Base-by-base conservation (phyloP, 2,797 vertebrate species). In the Notoglanidium macrostoma region DNA sequence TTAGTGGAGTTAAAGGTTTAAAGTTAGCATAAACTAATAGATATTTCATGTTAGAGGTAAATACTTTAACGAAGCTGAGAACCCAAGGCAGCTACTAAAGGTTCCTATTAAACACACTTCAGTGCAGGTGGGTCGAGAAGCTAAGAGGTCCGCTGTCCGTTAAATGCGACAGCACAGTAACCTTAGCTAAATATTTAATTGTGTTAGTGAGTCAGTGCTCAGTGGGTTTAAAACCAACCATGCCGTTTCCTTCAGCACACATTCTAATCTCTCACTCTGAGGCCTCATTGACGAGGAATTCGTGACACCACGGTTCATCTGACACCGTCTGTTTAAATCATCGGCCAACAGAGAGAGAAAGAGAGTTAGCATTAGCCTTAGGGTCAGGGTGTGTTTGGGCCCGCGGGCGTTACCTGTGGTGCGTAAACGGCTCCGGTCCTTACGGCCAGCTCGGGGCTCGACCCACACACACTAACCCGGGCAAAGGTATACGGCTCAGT, bases 401-500 rank as follows among this genome's bases (percentile, higher is more conserved):
- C 29, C 2, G 7, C 11, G n/a, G 29, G 21, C 21, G 82, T 95
- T 95, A 96, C 95, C 95, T 94, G 87, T 80, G 23, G 32, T 49
- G 68, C 44, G 63, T 74, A 63, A 91, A 87, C 87, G 87, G 70
- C 81, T 90, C 90, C 91, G 85, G 91, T 88, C 89, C 84, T 72
- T 0, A 89, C 59, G 4, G 89, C 92, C 90, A 92, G 91, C 92
- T 94, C 93, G 92, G 93, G 92, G 93, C 72, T 95, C 93, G 94
- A 94, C 93, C 95, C 94, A 93, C 94, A 94, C 94, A 94, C 93
- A 95, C 94, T 92, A 92, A 87, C 94, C 96, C 21, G 89, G 91
- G 92, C 97, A 97, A 88, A 98, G 97, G 97, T 98, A 96, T 98
- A 98, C 97, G 96, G 97, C 93, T 94, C 93, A 93, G 92, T 87